phyloP scores from a whole-genome alignment of 2,888 invertebrate genomes.

The Allacma fusca region DNA sequence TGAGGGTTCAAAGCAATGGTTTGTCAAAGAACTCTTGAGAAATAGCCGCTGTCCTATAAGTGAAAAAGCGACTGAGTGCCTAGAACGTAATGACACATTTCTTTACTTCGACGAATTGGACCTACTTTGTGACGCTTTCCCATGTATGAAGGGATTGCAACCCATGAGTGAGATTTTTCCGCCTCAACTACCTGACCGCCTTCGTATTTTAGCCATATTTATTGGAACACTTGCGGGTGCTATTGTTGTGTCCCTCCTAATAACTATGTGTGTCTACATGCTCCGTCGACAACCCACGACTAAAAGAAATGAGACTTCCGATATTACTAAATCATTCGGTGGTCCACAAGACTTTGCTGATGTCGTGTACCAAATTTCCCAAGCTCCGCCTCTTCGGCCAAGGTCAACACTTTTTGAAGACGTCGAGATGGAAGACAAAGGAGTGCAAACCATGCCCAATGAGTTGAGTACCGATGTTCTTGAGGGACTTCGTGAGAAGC shows the following conservation, averaged over 20 bases:
- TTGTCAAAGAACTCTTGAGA: constrained; percentile 55
- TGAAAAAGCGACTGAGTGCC: constrained; percentile 51
- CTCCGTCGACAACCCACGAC: constrained; percentile 30
- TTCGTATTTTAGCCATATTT: constrained; percentile 56
- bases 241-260: constrained; percentile 55
- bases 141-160: constrained; percentile 26
- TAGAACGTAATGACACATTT: constrained; percentile 48
- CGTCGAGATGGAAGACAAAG: constrained; percentile 68
- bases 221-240: constrained; percentile 57
- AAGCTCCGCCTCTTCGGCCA: constrained; percentile 42
- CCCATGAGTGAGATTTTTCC: constrained; percentile 45
- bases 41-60: constrained; percentile 56
- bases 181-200: constrained; percentile 54
- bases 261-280: constrained; percentile 58
- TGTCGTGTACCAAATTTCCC: constrained; percentile 45
- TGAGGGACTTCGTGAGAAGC: constrained; percentile 72
- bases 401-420: constrained; percentile 54
- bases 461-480: constrained; percentile 78
- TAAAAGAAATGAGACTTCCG: constrained; percentile 39
- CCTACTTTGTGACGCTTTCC: constrained; percentile 45
- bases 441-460: constrained; percentile 77
- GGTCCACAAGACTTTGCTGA: constrained; percentile 40
- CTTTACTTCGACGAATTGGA: constrained; percentile 56
- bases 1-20: constrained; percentile 54
- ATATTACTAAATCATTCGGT: constrained; percentile 33